A percentile compares a stretch with the other conserved stretches of the same genome.
phyloP scores from a whole-genome alignment of 2,797 vertebrate genomes.

The Gila robusta region DNA sequence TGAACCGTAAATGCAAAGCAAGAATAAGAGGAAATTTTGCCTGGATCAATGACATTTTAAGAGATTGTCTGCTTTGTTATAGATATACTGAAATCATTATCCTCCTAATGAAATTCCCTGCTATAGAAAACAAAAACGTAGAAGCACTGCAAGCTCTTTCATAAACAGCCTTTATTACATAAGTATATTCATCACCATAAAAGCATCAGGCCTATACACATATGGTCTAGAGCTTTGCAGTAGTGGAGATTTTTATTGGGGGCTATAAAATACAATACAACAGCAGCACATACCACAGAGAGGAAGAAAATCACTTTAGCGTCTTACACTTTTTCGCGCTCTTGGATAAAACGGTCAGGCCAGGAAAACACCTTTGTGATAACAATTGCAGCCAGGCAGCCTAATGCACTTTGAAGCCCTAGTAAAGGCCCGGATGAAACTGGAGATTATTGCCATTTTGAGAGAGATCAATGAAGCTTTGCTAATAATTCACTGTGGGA shows the following conservation, averaged over 20 bases:
- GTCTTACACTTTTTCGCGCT: conserved; percentile 82
- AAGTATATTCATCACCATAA: conserved; percentile 82
- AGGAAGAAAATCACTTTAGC: conserved; percentile 84
- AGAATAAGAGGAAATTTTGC: background rate
- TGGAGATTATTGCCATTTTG: conserved; percentile 81
- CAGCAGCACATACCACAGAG: conserved; percentile 72
- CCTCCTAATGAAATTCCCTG: conserved; percentile 56
- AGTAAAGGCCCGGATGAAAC: conserved; percentile 80
- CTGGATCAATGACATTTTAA: conserved; percentile 27
- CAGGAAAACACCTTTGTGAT: conserved; percentile 72
- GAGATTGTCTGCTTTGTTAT: conserved; percentile 41
- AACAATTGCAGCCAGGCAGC: conserved; percentile 79
- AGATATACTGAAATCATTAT: conserved; percentile 46
- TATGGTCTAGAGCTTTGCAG: conserved; percentile 80
- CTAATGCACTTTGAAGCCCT: conserved; percentile 80
- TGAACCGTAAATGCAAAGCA: conserved; percentile 11
- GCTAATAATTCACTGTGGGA: conserved; percentile 65
- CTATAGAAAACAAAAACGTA: conserved; percentile 35
- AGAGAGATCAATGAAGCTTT: conserved; percentile 82
- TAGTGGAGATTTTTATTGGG: conserved; percentile 83
- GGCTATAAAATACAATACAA: conserved; percentile 83
- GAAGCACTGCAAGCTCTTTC: conserved; percentile 64
- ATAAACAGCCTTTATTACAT: conserved; percentile 85
- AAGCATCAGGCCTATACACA: conserved; percentile 69
- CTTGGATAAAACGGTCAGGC: conserved; percentile 81